Percentiles rank a stretch among this genome's conserved stretches.
These are phyloP conservation scores for Marmota flaviventris DNA, from an alignment of 2,113 vertebrate species.

Conservation along the genomic window DNA sequence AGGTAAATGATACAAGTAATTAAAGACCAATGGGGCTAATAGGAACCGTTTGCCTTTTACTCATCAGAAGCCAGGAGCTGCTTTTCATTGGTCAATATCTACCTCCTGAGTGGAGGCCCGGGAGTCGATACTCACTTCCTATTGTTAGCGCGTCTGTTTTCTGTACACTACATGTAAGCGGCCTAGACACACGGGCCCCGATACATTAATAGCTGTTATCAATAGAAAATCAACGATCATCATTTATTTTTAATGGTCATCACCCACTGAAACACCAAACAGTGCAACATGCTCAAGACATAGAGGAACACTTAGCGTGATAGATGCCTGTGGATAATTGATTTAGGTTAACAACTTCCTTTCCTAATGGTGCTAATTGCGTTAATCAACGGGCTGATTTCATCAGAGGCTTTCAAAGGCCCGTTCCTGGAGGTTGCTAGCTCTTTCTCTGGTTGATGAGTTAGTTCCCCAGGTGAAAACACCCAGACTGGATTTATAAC, in stretches of 20 bases:
- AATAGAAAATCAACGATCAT: constrained; percentile 82
- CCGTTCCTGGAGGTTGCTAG: constrained; percentile 1
- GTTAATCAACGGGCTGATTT: constrained; percentile 83
- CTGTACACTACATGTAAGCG: constrained; percentile 78
- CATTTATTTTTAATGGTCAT: constrained; percentile 85
- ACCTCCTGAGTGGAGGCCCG: constrained; percentile 72
- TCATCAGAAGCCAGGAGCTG: not conserved
- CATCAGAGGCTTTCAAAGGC: constrained; percentile 79
- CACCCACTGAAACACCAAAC: constrained; percentile 77
- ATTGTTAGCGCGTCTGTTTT: constrained; percentile 65
- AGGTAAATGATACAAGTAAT: constrained; percentile 49
- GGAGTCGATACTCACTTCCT: constrained; percentile 79
- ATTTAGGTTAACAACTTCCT: constrained; percentile 83
- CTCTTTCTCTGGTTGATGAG: constrained; percentile 58
- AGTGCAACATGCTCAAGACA: constrained; percentile 60
- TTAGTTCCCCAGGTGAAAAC: constrained; percentile 66
- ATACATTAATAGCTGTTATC: constrained; percentile 80
- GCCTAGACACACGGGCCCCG: constrained; percentile 48
- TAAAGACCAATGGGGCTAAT: constrained; percentile 56
- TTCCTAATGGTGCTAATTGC: constrained; percentile 84
- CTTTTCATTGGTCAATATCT: constrained; percentile 78
- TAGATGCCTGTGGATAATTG: constrained; percentile 78
- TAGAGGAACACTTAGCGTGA: constrained; percentile 79
- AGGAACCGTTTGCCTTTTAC: constrained; percentile 36
- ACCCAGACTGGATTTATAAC: not conserved